Base-by-base conservation (phyloP, 2,888 invertebrate genomes). In the Aleiodes alternator region DNA sequence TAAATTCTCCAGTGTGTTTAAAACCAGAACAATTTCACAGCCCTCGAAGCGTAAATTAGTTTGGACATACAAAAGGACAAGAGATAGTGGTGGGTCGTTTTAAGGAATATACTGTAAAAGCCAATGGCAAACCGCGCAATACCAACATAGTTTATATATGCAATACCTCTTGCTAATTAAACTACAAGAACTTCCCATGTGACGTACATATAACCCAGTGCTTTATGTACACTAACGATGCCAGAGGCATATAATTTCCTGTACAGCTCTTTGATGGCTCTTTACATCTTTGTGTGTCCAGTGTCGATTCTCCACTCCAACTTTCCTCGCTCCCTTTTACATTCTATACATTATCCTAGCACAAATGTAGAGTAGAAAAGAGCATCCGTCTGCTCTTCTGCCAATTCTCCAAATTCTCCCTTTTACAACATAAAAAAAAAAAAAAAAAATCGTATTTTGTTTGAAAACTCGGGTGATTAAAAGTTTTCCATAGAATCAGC, bases 401-500 rank as follows among this genome's bases (percentile, higher is more conserved):
- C 23, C 70, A 64, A 64, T 64, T 11, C n/a, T 34, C 34, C 34
- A 34, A 34, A 23, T 23, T 23, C 2, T 34, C 38, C 59, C n/a
- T 38, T 23, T 14, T 38, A 23, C 23, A 23, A 23, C n/a, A n/a
- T n/a, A n/a, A 2, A 8, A 38, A 4, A 31, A 12, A n/a, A 16
- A 14, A 38, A 61, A 8, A 38, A 38, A 43, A 43, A 43, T 11
- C 11, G 48, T 43, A 48, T 64, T 48, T 29, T 12, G 23, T 48
- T 48, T n/a, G n/a, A 43, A 50, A 75, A 75, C 57, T 75, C 71
- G 71, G 38, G 50, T 56, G 50, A 75, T 72, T 71, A 71, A 72
- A 75, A 75, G 75, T 75, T 71, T 75, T 70, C 23, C 57, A 75
- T 75, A 50, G 71, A 75, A 75, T 75, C 71, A 75, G 71, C 56